Evolutionary conservation across 1,140 invertebrate genomes (phyloP).

Genomic region (Calephelis nemesis): DNA sequence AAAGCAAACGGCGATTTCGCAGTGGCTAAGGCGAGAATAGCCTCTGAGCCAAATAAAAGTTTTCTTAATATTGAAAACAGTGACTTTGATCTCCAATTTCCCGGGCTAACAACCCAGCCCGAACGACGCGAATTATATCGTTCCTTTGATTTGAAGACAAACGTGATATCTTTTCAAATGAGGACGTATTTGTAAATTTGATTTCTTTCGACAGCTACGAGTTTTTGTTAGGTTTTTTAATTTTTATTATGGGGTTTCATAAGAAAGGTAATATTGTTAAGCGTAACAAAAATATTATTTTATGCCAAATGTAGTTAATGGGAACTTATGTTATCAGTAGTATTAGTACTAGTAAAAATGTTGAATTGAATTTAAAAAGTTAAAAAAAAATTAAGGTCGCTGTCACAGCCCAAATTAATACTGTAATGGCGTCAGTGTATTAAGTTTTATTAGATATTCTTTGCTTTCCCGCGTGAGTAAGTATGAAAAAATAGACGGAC

Average conservation of each 20-base stretch:
- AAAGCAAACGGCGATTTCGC: constrained; percentile 49
- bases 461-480: no score
- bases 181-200: constrained; percentile 5
- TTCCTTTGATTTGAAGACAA: constrained; percentile 63
- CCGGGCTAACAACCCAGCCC: constrained; percentile 38
- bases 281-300: no score
- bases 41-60: constrained; percentile 73
- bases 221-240: not conserved
- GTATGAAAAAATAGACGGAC: no score
- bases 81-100: constrained; percentile 66
- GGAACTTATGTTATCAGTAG: no score
- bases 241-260: not conserved
- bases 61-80: constrained; percentile 74
- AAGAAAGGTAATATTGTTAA: constrained; percentile 11
- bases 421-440: no score
- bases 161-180: constrained; percentile 60
- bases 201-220: not conserved
- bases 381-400: no score
- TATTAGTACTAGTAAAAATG: no score
- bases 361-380: no score
- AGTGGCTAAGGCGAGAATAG: constrained; percentile 56
- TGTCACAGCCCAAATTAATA: no score
- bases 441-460: no score
- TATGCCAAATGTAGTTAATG: no score
- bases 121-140: constrained; percentile 55